Conservation (phyloP, 2,113 vertebrate species). For the Pseudorasbora parva region DNA sequence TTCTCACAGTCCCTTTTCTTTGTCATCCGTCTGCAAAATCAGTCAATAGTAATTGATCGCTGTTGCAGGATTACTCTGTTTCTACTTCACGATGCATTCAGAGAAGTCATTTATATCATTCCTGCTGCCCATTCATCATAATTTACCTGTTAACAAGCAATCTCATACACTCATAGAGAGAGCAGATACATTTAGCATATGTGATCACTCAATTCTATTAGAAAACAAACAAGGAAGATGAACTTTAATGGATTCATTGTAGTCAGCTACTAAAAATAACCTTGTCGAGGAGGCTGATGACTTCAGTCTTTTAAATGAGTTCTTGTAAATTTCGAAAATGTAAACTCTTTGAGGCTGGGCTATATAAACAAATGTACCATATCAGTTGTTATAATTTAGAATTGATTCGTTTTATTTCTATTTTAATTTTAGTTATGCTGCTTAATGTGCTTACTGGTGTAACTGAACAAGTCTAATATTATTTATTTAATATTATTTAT, state of each 20-base stretch:
- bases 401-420: not conserved
- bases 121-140: conserved; percentile 67
- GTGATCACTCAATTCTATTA: conserved; percentile 22
- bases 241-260: conserved; percentile 35
- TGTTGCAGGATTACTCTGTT: conserved; percentile 64
- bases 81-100: conserved; percentile 57
- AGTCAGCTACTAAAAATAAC: conserved; percentile 39
- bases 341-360: not conserved
- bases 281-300: not conserved
- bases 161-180: conserved; percentile 52
- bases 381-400: not conserved
- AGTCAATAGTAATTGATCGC: conserved; percentile 69
- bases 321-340: not conserved
- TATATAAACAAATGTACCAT: not conserved
- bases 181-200: conserved; percentile 25
- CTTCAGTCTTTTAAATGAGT: not conserved
- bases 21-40: conserved; percentile 58
- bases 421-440: not conserved
- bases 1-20: conserved; percentile 56
- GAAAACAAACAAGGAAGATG: conserved; percentile 31
- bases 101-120: conserved; percentile 66
- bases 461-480: too few species aligned
- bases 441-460: too few species aligned
- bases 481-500: too few species aligned
- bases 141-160: conserved; percentile 63